Evolutionary conservation across 1,140 invertebrate genomes (phyloP).

Genomic region (Riptortus pedestris): DNA sequence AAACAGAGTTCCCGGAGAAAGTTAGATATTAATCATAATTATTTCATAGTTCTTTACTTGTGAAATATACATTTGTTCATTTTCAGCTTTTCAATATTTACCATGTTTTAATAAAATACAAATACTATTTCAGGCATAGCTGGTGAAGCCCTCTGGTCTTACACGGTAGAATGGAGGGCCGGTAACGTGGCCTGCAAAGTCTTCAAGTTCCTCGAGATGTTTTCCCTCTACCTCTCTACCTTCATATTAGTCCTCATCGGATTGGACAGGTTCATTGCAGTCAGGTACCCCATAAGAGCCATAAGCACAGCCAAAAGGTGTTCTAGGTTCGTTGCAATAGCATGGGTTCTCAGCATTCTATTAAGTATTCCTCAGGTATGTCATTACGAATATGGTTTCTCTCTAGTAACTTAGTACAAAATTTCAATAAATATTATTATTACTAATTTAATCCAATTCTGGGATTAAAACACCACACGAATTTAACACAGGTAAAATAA

Average conservation of each 20-base stretch:
- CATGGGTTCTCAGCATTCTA: constrained; percentile 57
- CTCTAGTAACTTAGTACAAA: no score
- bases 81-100: no score
- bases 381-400: no score
- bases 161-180: constrained; percentile 67
- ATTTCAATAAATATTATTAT: no score
- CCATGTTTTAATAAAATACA: no score
- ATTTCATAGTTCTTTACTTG: no score
- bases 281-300: constrained; percentile 67
- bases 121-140: constrained; percentile 46
- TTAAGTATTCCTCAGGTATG: constrained; percentile 74
- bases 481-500: no score
- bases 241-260: constrained; percentile 62
- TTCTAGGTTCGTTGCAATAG: constrained; percentile 48
- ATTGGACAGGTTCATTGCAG: constrained; percentile 66
- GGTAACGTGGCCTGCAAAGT: constrained; percentile 64
- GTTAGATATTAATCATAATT: no score
- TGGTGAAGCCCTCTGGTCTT: constrained; percentile 67
- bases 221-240: constrained; percentile 70
- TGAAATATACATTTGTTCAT: no score
- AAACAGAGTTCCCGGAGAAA: no score
- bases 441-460: no score
- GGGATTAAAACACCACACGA: no score
- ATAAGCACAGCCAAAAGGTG: constrained; percentile 54
- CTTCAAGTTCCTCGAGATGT: constrained; percentile 73